These are phyloP conservation scores for Peromyscus melanophrys DNA, from an alignment of 2,797 vertebrate genomes.

Conservation along the genomic window DNA sequence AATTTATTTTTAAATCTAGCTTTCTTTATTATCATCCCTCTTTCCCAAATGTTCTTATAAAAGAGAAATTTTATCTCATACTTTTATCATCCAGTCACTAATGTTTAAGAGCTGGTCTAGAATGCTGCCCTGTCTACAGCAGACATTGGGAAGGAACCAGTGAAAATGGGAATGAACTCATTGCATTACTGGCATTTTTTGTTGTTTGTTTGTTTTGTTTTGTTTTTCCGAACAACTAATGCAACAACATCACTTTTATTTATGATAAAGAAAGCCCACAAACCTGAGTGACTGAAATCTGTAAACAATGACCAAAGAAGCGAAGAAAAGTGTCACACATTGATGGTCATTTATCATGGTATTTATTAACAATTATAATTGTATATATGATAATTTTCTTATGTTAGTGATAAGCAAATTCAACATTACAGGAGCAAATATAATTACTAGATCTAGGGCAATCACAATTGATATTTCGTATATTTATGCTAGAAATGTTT, in stretches of 20 bases:
- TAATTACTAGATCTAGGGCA: background rate
- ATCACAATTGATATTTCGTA: background rate
- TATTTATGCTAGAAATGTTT: background rate
- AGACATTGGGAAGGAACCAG: background rate
- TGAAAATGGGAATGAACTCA: background rate
- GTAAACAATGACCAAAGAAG: background rate
- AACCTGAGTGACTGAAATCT: background rate
- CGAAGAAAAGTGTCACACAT: background rate
- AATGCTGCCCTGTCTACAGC: fast-evolving
- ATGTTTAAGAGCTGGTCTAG: background rate
- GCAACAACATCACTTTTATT: background rate
- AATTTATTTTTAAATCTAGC: background rate
- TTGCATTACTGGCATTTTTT: background rate
- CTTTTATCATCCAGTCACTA: background rate
- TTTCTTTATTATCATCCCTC: background rate
- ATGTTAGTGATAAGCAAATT: background rate
- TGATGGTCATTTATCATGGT: background rate
- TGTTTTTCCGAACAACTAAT: background rate
- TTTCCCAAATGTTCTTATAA: background rate
- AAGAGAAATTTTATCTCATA: background rate
- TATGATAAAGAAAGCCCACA: background rate
- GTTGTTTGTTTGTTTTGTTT: background rate
- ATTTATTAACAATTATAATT: background rate
- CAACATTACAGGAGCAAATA: background rate
- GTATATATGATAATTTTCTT: background rate